A percentile compares a stretch with the other conserved stretches of the same genome.
Evolutionary conservation across 2,797 vertebrate genomes (phyloP).

Genomic region (Sciurus carolinensis): DNA sequence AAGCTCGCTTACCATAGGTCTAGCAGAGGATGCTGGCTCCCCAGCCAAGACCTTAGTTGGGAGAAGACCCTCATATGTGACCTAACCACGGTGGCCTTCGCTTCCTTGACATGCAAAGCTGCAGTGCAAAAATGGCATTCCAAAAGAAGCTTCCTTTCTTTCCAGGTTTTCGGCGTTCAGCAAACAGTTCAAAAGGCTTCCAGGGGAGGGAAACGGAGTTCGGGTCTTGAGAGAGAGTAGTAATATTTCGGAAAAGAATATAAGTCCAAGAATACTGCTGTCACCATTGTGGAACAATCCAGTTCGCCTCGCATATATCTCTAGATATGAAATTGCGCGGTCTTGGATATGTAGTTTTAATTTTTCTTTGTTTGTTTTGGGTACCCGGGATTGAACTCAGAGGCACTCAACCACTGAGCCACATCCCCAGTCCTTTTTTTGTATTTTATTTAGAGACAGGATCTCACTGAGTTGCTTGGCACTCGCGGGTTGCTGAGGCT

Average conservation of each 20-base stretch:
- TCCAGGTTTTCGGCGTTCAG: no score
- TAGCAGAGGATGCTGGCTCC: no score
- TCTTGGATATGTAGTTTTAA: no score
- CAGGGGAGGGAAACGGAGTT: neutral
- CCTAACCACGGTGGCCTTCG: neutral
- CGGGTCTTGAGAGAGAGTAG: no score
- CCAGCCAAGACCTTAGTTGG: neutral
- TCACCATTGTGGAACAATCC: neutral
- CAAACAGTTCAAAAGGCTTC: neutral
- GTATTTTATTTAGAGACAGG: no score
- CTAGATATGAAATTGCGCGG: neutral
- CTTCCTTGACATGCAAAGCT: neutral
- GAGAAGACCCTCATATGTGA: neutral
- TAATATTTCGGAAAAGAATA: neutral
- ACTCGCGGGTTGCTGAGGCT: no score
- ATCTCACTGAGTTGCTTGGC: no score
- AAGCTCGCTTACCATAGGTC: neutral
- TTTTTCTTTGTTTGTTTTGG: no score
- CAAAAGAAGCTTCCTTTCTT: neutral
- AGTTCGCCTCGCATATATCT: accelerated
- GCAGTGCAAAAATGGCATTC: neutral
- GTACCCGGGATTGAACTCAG: no score
- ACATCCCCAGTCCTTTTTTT: no score
- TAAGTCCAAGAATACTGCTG: neutral
- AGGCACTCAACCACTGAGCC: no score